Percentiles rank a stretch among this genome's conserved stretches.
Evolutionary conservation across 2,797 vertebrate genomes (phyloP).

Genomic region (Eurystomus glaucurus): DNA sequence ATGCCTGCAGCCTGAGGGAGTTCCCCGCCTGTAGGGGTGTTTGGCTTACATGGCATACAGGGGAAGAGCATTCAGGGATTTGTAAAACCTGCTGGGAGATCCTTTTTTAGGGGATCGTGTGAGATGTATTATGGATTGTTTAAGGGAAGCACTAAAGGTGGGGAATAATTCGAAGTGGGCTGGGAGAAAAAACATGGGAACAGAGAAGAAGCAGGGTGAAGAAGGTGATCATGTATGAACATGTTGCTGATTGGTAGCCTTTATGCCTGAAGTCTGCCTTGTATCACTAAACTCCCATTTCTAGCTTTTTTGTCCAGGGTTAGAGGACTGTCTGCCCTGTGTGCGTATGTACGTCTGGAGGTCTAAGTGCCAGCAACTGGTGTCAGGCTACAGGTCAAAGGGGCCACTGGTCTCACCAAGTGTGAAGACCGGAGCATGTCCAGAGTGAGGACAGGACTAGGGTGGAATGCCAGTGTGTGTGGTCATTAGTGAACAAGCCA

Average conservation of each 20-base stretch:
- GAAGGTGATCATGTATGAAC: fast-evolving
- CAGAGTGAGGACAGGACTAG: fast-evolving
- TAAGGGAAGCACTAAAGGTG: not conserved
- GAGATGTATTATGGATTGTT: fast-evolving
- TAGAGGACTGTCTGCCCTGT: no score
- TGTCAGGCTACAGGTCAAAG: not conserved
- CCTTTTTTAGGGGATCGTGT: no score
- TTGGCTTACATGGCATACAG: fast-evolving
- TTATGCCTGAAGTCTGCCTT: no score
- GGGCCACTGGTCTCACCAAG: no score
- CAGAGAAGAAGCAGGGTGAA: fast-evolving
- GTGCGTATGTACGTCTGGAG: fast-evolving
- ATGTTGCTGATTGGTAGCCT: not conserved
- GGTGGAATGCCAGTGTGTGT: fast-evolving
- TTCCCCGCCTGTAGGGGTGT: fast-evolving
- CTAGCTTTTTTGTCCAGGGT: fast-evolving
- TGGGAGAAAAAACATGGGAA: fast-evolving
- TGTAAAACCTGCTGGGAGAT: not conserved
- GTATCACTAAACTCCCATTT: not conserved
- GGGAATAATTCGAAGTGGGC: not conserved
- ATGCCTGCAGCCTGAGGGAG: not conserved
- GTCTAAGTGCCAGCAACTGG: not conserved
- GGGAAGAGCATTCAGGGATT: fast-evolving
- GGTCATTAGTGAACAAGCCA: fast-evolving
- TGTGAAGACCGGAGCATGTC: fast-evolving